A percentile compares a stretch with the other conserved stretches of the same genome.
Evolutionary conservation across 1,140 invertebrate genomes (phyloP).

Genomic region (Rhynchophorus ferrugineus): DNA sequence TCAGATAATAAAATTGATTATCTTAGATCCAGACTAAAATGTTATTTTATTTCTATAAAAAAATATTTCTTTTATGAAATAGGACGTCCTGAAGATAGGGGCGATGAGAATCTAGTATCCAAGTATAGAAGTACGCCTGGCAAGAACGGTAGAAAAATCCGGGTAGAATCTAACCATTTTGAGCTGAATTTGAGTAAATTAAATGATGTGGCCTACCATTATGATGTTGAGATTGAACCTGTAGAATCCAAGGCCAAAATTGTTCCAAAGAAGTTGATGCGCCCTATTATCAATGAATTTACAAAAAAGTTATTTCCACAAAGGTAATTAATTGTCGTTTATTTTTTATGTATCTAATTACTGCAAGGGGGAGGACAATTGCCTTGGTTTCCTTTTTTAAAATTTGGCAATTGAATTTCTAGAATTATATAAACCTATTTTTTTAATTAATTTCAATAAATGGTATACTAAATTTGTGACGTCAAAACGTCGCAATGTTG

Average conservation of each 20-base stretch:
- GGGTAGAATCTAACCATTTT: slow-evolving; percentile 52
- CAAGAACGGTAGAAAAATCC: slow-evolving; percentile 40
- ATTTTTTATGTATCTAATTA: neutral
- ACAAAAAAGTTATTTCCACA: slow-evolving; percentile 35
- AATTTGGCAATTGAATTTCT: too few species aligned
- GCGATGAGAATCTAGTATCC: neutral
- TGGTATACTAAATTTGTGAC: too few species aligned
- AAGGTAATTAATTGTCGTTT: slow-evolving; percentile 9
- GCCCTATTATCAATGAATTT: slow-evolving; percentile 37
- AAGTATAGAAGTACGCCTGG: slow-evolving; percentile 32
- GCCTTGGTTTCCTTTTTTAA: neutral
- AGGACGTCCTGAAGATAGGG: too few species aligned
- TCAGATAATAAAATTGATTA: too few species aligned
- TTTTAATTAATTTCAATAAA: too few species aligned
- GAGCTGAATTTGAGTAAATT: slow-evolving; percentile 44
- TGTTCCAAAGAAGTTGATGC: slow-evolving; percentile 40
- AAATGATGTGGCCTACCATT: slow-evolving; percentile 40
- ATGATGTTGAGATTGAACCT: slow-evolving; percentile 44
- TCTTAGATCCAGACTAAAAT: too few species aligned
- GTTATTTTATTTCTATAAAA: too few species aligned
- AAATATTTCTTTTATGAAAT: too few species aligned
- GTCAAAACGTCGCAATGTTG: too few species aligned
- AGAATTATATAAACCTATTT: too few species aligned
- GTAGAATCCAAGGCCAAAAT: too few species aligned
- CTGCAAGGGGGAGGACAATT: neutral